phyloP scores from a whole-genome alignment of 2,113 vertebrate species.

The Danionella cerebrum region DNA sequence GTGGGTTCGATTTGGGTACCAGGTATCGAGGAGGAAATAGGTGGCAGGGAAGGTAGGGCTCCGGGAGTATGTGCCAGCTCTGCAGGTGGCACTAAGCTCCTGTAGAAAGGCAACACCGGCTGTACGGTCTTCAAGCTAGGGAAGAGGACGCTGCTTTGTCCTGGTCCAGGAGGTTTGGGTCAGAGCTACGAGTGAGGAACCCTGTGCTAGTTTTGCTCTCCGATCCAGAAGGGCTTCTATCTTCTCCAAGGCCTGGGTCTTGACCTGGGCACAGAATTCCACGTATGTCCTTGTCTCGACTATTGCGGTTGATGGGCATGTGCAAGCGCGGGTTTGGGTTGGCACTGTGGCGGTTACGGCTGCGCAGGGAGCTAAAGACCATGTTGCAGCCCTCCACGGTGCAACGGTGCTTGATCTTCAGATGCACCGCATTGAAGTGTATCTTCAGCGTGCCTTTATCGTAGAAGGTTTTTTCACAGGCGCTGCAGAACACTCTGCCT shows the following conservation, averaged over 20 bases:
- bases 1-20: conserved; percentile 64
- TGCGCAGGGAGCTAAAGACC: conserved; percentile 94
- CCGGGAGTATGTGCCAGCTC: conserved; percentile 90
- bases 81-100: conserved; percentile 84
- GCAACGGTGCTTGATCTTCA: conserved; percentile 98
- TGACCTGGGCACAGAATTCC: conserved; percentile 61
- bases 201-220: conserved; percentile 69
- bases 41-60: conserved; percentile 83
- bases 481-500: conserved; percentile 89
- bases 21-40: conserved; percentile 80
- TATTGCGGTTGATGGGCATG: conserved; percentile 97
- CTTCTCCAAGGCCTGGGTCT: conserved; percentile 63
- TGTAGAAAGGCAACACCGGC: conserved; percentile 92
- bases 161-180: conserved; percentile 69
- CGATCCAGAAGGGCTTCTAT: conserved; percentile 56
- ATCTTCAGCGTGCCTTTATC: conserved; percentile 98
- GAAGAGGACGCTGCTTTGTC: conserved; percentile 84
- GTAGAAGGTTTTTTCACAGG: conserved; percentile 97
- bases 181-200: conserved; percentile 69
- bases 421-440: conserved; percentile 95
- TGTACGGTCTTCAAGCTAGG: conserved; percentile 94
- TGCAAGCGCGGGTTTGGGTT: conserved; percentile 96
- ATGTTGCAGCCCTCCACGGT: conserved; percentile 97
- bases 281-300: conserved; percentile 86
- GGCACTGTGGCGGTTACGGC: conserved; percentile 93